phyloP scores from a whole-genome alignment of 1,140 invertebrate genomes.

The Drosophila aff. region DNA sequence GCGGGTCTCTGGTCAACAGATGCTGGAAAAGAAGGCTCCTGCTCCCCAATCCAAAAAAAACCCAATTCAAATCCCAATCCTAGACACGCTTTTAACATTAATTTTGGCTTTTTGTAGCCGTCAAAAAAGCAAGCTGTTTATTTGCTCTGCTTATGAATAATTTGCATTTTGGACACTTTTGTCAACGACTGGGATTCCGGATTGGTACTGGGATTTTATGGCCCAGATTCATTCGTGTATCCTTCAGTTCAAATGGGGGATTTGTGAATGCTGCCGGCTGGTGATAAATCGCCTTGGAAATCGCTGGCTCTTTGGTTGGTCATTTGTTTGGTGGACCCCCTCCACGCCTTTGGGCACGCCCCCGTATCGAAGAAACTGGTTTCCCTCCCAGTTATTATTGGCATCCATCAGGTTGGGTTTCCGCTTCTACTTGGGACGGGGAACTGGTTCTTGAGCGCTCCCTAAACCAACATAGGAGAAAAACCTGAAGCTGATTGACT shows the following conservation, averaged over 20 bases:
- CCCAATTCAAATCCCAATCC: background rate
- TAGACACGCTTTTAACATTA: conserved; percentile 22
- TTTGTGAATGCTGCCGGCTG: conserved; percentile 14
- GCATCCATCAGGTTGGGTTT: conserved; percentile 48
- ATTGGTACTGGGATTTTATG: background rate
- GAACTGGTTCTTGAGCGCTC: conserved; percentile 30
- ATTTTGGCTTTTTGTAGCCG: conserved; percentile 17
- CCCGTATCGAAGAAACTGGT: conserved; percentile 20
- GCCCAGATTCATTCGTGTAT: background rate
- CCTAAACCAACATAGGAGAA: conserved; percentile 20
- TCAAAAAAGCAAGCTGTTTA: conserved; percentile 31
- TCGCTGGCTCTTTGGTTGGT: conserved; percentile 18
- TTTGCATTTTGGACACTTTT: conserved; percentile 45
- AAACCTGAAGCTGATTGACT: conserved; percentile 47
- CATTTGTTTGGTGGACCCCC: conserved; percentile 15
- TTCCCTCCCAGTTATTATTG: conserved; percentile 24
- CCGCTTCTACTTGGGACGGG: conserved; percentile 7
- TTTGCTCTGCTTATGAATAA: conserved; percentile 47
- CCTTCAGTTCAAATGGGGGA: conserved; percentile 8
- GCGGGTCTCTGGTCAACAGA: conserved; percentile 17
- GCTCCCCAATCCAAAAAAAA: background rate
- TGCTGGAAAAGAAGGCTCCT: background rate
- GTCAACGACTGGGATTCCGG: conserved; percentile 17
- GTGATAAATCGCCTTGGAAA: conserved; percentile 44
- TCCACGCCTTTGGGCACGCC: conserved; percentile 1